Conservation (phyloP, 2,888 invertebrate species). For the Willowsia nigromaculata region DNA sequence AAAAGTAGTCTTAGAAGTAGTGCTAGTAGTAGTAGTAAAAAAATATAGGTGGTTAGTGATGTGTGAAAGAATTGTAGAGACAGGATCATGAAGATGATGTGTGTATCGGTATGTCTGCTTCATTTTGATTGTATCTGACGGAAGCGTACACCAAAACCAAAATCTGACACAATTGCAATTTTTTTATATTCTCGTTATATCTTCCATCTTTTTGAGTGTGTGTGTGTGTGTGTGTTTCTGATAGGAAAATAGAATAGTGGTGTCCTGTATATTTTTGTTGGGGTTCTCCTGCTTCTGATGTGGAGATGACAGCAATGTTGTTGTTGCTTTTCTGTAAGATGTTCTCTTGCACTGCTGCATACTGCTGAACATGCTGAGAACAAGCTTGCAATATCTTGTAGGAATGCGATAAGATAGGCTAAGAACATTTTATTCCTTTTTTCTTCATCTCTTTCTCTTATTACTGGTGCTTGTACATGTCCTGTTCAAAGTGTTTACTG, state of each 20-base stretch:
- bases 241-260: neutral
- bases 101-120: neutral
- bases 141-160: neutral
- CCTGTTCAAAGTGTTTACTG: conserved; percentile 32
- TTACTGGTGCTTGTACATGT: neutral
- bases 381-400: neutral
- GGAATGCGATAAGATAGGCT: neutral
- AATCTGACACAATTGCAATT: conserved; percentile 22
- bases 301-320: neutral
- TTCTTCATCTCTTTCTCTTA: neutral
- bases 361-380: too few relatives aligned
- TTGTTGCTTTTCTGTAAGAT: neutral
- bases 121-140: neutral
- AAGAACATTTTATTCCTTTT: neutral
- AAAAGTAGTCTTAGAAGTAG: neutral
- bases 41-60: neutral
- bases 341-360: too few relatives aligned
- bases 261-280: neutral
- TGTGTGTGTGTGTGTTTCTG: too few relatives aligned
- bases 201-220: neutral
- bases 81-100: neutral
- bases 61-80: neutral
- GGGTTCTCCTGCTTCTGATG: neutral
- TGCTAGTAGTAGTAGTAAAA: neutral
- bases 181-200: neutral